Evolutionary conservation across 23 tunicate genomes (phyloP).

Genomic region (Ciona savignyi): DNA sequence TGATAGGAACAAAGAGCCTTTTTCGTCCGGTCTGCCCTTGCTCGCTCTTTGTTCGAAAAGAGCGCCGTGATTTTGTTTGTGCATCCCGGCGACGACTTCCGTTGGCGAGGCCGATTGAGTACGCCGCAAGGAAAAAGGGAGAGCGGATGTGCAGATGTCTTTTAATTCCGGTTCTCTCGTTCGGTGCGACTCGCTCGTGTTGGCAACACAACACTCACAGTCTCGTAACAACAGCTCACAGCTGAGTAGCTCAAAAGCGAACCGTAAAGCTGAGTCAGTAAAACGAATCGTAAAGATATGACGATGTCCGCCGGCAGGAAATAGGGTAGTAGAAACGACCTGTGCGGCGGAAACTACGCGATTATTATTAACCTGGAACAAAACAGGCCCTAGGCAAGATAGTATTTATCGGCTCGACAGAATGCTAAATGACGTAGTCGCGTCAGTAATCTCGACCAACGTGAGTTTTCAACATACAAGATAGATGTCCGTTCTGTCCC

Average conservation of each 20-base stretch:
- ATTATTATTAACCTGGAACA: not conserved
- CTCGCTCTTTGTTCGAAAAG: constrained; percentile 16
- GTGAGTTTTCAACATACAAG: no score
- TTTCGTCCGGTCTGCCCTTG: constrained; percentile 1
- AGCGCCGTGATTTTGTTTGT: constrained; percentile 10
- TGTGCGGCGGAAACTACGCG: not conserved
- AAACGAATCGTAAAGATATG: not conserved
- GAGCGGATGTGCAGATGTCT: not conserved
- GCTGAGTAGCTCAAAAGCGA: no score
- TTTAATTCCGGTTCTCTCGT: not conserved
- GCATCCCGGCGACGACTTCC: constrained; percentile 11
- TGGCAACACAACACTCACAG: not conserved
- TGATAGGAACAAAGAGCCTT: constrained; percentile 10
- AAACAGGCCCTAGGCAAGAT: not conserved
- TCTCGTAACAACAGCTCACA: not conserved
- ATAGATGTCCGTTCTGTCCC: no score
- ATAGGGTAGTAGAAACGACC: not conserved
- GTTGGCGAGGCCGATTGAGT: not conserved
- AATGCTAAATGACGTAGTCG: not conserved
- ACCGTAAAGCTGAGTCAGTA: not conserved
- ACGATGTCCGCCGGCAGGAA: not conserved
- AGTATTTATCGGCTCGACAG: not conserved
- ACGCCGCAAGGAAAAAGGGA: not conserved
- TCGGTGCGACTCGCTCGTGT: not conserved
- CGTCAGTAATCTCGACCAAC: not conserved